These are phyloP conservation scores for Hemaris fuciformis DNA, from an alignment of 2,888 invertebrate genomes.

Conservation along the genomic window DNA sequence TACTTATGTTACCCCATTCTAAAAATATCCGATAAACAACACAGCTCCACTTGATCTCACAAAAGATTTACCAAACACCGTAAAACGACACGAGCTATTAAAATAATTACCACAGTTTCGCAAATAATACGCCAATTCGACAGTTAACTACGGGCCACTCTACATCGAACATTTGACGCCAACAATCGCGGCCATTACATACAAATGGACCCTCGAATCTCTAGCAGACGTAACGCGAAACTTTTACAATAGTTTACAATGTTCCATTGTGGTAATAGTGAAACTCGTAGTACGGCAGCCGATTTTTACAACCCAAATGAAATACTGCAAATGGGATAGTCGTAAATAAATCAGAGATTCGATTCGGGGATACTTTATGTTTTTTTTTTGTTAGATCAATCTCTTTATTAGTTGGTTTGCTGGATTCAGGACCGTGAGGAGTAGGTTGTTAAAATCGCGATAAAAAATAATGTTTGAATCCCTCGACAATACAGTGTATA, in stretches of 20 bases:
- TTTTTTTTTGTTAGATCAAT: neutral
- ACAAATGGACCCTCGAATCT: neutral
- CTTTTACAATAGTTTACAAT: constrained; percentile 1
- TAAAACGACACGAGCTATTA: neutral
- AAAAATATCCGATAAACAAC: neutral
- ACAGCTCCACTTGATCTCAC: neutral
- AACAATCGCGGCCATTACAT: neutral
- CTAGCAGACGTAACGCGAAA: neutral
- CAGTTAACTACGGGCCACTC: neutral
- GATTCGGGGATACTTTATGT: neutral
- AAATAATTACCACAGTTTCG: neutral
- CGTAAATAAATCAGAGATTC: neutral
- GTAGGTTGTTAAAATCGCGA: neutral
- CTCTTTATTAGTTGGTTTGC: neutral
- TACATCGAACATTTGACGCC: neutral
- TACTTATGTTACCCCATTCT: neutral
- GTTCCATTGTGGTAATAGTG: neutral
- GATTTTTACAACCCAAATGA: neutral
- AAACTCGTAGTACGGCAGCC: neutral
- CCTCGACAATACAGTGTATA: no score
- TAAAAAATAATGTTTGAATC: no score
- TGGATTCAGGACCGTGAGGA: neutral
- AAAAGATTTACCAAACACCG: neutral
- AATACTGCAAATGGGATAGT: neutral
- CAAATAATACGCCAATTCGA: neutral